Conservation (phyloP, 1,140 invertebrate species). For the Aphelenchoides besseyi region DNA sequence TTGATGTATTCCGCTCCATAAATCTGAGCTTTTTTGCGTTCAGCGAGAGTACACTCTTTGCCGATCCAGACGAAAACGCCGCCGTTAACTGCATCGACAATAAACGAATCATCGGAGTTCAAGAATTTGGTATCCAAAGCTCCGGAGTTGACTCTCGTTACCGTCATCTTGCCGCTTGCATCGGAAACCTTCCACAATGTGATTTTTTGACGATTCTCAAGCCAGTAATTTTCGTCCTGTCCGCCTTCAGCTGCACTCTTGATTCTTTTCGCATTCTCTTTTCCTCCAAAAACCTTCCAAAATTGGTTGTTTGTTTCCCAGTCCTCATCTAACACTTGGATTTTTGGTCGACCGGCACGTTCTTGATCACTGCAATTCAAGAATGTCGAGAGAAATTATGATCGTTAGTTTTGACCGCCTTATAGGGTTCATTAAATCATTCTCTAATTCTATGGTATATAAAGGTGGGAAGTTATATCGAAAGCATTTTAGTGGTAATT, state of each 20-base stretch:
- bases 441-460: too few relatives aligned
- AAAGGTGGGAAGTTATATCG: too few relatives aligned
- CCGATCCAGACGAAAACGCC: slow-evolving; percentile 83
- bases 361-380: too few relatives aligned
- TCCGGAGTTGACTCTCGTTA: slow-evolving; percentile 47
- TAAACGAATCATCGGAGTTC: slow-evolving; percentile 72
- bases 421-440: too few relatives aligned
- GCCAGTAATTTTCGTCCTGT: slow-evolving; percentile 60
- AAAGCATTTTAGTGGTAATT: too few relatives aligned
- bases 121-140: slow-evolving; percentile 39
- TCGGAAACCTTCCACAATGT: slow-evolving; percentile 59
- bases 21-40: slow-evolving; percentile 75
- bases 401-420: too few relatives aligned
- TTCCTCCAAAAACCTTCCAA: slow-evolving; percentile 57
- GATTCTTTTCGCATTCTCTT: slow-evolving; percentile 33
- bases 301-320: slow-evolving; percentile 55
- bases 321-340: slow-evolving; percentile 55
- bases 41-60: slow-evolving; percentile 72
- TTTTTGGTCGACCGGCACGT: slow-evolving; percentile 52
- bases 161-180: slow-evolving; percentile 45
- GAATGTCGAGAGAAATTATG: too few relatives aligned
- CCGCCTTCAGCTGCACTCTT: slow-evolving; percentile 49
- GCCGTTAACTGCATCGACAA: slow-evolving; percentile 76
- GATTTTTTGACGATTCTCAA: slow-evolving; percentile 46
- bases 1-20: slow-evolving; percentile 67